A percentile compares a stretch with the other conserved stretches of the same genome.
Evolutionary conservation across 2,797 vertebrate genomes (phyloP).

Genomic region (Sebastes matsubarae): DNA sequence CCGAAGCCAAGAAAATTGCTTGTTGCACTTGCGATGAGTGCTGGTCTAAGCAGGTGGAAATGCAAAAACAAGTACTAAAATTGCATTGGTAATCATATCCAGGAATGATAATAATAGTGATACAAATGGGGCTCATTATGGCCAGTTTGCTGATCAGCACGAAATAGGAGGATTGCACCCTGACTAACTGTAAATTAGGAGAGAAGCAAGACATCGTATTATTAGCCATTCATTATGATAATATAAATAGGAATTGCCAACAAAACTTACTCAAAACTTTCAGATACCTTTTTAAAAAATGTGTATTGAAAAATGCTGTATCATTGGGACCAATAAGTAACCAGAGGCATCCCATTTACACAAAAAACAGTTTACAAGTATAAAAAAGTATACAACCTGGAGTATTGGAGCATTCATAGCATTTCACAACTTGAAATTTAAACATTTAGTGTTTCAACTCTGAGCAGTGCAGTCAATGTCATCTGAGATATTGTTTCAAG

Average conservation of each 20-base stretch:
- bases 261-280: neutral
- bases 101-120: conserved; percentile 4
- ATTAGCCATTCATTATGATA: neutral
- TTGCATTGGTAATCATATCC: conserved; percentile 23
- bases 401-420: neutral
- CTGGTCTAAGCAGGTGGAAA: neutral
- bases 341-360: neutral
- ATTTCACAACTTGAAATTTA: neutral
- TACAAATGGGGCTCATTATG: conserved; percentile 28
- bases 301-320: too few species aligned
- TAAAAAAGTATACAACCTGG: neutral
- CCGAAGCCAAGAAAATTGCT: neutral
- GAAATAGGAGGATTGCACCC: neutral
- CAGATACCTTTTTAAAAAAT: neutral
- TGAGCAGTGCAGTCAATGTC: neutral
- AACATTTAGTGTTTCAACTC: neutral
- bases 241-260: neutral
- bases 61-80: neutral
- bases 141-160: conserved; percentile 20
- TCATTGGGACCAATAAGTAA: too few species aligned
- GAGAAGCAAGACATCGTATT: neutral
- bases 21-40: neutral
- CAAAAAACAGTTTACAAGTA: too few species aligned
- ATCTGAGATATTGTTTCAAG: neutral
- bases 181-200: neutral